Percentiles rank a stretch among this genome's conserved stretches.
Evolutionary conservation across 2,113 vertebrate genomes (phyloP).

Genomic region (Anhinga rufa): DNA sequence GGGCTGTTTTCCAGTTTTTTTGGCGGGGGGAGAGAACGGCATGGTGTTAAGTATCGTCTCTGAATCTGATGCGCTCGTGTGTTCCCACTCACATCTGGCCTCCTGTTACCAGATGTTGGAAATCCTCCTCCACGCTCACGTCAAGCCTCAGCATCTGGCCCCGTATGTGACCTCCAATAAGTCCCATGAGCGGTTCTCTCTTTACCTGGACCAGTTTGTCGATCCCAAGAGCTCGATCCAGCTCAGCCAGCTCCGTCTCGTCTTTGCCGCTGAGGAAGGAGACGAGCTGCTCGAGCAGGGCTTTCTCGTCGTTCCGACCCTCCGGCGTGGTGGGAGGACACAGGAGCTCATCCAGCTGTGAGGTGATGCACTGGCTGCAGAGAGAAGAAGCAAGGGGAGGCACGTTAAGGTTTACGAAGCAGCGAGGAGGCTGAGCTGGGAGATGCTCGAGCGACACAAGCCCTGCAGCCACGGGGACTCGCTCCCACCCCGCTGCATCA

Average conservation of each 20-base stretch:
- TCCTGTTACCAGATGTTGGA: background rate
- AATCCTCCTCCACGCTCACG: background rate
- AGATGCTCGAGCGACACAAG: background rate
- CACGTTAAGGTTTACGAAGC: background rate
- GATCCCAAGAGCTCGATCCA: slow-evolving; percentile 91
- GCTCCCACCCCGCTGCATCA: background rate
- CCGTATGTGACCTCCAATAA: rapidly evolving
- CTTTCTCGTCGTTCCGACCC: slow-evolving; percentile 90
- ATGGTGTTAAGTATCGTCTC: background rate
- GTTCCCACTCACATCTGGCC: slow-evolving; percentile 13
- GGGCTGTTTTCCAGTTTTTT: background rate
- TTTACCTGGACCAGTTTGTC: slow-evolving; percentile 93
- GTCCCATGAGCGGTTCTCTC: background rate
- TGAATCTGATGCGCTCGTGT: background rate
- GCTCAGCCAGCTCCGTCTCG: slow-evolving; percentile 89
- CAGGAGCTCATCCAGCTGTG: slow-evolving; percentile 89
- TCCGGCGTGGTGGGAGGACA: slow-evolving; percentile 88
- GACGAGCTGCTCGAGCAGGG: slow-evolving; percentile 90
- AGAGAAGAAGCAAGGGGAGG: background rate
- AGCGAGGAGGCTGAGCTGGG: background rate
- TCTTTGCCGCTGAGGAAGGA: slow-evolving; percentile 97
- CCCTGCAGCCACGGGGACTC: background rate
- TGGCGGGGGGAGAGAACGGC: background rate
- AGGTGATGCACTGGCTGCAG: slow-evolving; percentile 83
- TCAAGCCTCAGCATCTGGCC: background rate